Evolutionary conservation across 2,888 invertebrate genomes (phyloP).

Genomic region (Lottia scabra): DNA sequence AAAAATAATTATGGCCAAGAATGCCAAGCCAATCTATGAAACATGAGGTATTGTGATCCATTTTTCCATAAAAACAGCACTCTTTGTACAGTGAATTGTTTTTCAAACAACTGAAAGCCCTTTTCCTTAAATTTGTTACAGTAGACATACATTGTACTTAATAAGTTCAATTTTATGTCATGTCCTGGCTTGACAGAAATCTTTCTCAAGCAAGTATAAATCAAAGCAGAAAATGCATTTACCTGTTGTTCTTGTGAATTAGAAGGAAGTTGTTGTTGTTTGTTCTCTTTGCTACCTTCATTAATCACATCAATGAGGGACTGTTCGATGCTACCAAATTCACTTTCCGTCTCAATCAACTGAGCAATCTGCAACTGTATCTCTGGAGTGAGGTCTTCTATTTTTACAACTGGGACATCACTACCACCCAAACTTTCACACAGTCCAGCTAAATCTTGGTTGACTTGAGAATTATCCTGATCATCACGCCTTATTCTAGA

Average conservation of each 20-base stretch:
- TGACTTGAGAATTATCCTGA: constrained; percentile 25
- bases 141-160: too few species aligned
- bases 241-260: not conserved
- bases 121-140: too few species aligned
- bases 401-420: constrained; percentile 28
- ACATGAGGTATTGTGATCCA: too few species aligned
- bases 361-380: constrained; percentile 52
- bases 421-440: constrained; percentile 21
- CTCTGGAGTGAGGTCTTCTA: constrained; percentile 48
- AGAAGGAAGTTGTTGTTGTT: not conserved
- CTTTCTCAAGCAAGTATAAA: too few species aligned
- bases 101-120: too few species aligned
- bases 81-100: too few species aligned
- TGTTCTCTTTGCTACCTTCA: not conserved
- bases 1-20: too few species aligned
- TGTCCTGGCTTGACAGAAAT: too few species aligned
- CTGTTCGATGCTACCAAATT: not conserved
- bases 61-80: too few species aligned
- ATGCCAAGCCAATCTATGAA: too few species aligned
- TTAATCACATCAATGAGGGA: not conserved
- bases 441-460: constrained; percentile 18
- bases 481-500: constrained; percentile 38
- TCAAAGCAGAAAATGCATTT: too few species aligned
- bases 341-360: constrained; percentile 46
- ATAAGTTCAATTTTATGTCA: too few species aligned